Conservation (phyloP, 2,888 invertebrate genomes). For the Ochlodes sylvanus region DNA sequence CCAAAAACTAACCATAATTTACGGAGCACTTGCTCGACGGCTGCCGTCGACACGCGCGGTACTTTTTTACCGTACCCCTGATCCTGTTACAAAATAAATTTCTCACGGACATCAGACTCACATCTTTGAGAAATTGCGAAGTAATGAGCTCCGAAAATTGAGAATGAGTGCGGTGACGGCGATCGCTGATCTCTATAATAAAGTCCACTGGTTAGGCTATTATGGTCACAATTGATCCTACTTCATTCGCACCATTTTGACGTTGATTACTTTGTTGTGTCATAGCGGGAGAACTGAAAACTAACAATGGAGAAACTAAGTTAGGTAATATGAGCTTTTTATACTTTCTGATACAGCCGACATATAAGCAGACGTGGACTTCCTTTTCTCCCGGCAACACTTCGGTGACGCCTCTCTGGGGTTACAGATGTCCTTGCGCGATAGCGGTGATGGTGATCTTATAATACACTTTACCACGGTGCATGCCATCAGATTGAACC, state of each 20-base stretch:
- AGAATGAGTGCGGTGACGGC: constrained; percentile 52
- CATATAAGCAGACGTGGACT: no score
- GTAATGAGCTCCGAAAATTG: constrained; percentile 73
- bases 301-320: no score
- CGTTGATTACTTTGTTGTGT: neutral
- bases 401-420: no score
- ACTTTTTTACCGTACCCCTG: constrained; percentile 67
- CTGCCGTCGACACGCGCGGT: constrained; percentile 77
- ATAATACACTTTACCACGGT: no score
- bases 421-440: no score
- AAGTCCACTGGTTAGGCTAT: neutral
- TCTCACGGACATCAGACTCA: constrained; percentile 78
- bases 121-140: constrained; percentile 72
- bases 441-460: no score
- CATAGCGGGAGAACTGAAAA: neutral
- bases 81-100: constrained; percentile 80
- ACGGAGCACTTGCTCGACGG: constrained; percentile 80
- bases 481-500: no score
- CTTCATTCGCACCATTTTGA: neutral
- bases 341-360: no score
- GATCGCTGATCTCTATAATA: constrained; percentile 24
- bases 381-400: no score
- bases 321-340: no score
- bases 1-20: constrained; percentile 86
- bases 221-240: neutral